phyloP scores from a whole-genome alignment of 2,888 invertebrate species.

The Eremobia ochroleuca region DNA sequence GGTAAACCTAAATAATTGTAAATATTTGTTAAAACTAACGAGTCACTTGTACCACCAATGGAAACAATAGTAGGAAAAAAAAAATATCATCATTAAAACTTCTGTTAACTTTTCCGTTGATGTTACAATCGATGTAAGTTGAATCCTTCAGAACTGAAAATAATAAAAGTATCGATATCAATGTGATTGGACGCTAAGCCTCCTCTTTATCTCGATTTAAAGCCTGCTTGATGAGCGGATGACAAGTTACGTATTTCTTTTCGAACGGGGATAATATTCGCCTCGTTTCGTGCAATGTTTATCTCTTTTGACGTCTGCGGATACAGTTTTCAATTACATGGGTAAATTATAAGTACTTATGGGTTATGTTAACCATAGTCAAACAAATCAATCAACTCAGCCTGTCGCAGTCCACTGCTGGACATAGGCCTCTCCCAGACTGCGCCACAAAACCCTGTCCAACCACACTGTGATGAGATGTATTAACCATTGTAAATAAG shows the following conservation, averaged over 20 bases:
- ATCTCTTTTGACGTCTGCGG: slow-evolving; percentile 27
- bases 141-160: slow-evolving; percentile 36
- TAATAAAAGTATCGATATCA: slow-evolving; percentile 45
- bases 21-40: neutral
- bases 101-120: neutral
- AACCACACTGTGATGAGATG: no score
- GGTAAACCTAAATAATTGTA: neutral
- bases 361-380: neutral
- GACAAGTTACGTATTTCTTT: slow-evolving; percentile 71
- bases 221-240: slow-evolving; percentile 66
- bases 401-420: no score
- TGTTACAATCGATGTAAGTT: slow-evolving; percentile 1
- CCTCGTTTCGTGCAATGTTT: slow-evolving; percentile 23
- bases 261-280: slow-evolving; percentile 54
- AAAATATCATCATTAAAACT: slow-evolving; percentile 23
- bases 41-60: slow-evolving; percentile 5
- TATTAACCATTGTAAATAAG: neutral
- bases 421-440: no score
- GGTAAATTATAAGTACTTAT: neutral
- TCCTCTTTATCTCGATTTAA: slow-evolving; percentile 53
- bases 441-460: no score
- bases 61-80: neutral
- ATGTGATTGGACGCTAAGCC: slow-evolving; percentile 25
- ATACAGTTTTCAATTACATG: slow-evolving; percentile 8
- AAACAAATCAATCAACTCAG: no score